A percentile compares a stretch with the other conserved stretches of the same genome.
Evolutionary conservation across 1,140 invertebrate genomes (phyloP).

Genomic region (Trichomalopsis sarcophagae): DNA sequence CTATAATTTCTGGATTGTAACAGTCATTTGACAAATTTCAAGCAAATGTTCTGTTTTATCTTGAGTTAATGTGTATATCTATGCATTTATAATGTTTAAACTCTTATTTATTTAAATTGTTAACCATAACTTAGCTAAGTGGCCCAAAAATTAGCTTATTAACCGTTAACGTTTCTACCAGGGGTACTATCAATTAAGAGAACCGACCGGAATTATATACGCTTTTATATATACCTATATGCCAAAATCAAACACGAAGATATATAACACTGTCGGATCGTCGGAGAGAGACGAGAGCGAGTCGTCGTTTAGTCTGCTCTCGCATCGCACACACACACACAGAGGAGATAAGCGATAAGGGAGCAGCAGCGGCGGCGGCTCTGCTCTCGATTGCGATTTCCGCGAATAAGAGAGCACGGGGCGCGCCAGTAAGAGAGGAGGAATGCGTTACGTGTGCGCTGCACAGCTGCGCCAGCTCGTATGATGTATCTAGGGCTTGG

Average conservation of each 20-base stretch:
- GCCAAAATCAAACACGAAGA: background rate
- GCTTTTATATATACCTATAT: no score
- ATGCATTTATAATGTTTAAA: no score
- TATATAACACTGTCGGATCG: background rate
- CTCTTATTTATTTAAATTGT: no score
- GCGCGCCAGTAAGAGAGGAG: background rate
- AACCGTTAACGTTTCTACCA: no score
- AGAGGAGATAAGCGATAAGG: conserved; percentile 20
- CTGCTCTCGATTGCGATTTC: conserved; percentile 26
- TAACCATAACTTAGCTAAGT: no score
- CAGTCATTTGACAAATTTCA: no score
- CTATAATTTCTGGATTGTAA: no score
- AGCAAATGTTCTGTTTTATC: no score
- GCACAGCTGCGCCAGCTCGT: background rate
- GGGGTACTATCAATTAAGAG: no score
- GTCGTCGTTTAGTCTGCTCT: background rate
- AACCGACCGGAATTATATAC: no score
- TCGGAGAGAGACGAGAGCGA: background rate
- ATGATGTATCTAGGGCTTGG: background rate
- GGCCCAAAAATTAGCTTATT: no score
- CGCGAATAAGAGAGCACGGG: conserved; percentile 4
- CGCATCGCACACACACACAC: background rate
- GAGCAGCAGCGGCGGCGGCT: background rate
- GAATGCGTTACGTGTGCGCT: conserved; percentile 19
- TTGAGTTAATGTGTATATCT: no score